Evolutionary conservation across 2,888 invertebrate genomes (phyloP).

Genomic region (Lithophane socia): DNA sequence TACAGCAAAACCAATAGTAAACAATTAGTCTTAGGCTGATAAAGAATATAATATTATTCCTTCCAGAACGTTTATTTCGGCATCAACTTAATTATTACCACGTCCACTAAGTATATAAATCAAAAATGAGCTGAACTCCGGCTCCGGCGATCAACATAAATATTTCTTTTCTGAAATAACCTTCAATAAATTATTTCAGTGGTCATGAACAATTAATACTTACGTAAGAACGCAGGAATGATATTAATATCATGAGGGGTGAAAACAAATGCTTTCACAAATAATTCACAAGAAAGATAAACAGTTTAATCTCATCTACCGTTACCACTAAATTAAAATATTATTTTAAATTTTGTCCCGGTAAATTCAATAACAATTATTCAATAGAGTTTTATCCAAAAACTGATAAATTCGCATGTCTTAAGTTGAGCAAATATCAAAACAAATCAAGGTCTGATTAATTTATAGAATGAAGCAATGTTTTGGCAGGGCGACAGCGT

Average conservation of each 20-base stretch:
- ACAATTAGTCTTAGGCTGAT: background rate
- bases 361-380: constrained; percentile 30
- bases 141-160: constrained; percentile 21
- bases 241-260: constrained; percentile 48
- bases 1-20: constrained; percentile 5
- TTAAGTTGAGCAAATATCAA: constrained; percentile 58
- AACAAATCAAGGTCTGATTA: constrained; percentile 63
- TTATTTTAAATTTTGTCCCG: constrained; percentile 57
- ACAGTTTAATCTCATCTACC: constrained; percentile 71
- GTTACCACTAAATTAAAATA: constrained; percentile 71
- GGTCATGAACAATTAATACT: constrained; percentile 63
- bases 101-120: constrained; percentile 17
- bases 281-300: constrained; percentile 71
- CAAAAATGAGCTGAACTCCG: constrained; percentile 26
- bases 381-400: constrained; percentile 29
- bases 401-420: constrained; percentile 37
- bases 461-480: constrained; percentile 73
- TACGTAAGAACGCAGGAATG: constrained; percentile 71
- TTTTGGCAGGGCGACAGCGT: constrained; percentile 75
- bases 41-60: background rate
- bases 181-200: constrained; percentile 22
- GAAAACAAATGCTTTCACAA: constrained; percentile 53
- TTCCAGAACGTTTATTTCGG: background rate
- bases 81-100: background rate
- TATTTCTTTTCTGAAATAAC: constrained; percentile 38